Conservation (phyloP, 2,888 invertebrate genomes). For the Papilio gigon region DNA sequence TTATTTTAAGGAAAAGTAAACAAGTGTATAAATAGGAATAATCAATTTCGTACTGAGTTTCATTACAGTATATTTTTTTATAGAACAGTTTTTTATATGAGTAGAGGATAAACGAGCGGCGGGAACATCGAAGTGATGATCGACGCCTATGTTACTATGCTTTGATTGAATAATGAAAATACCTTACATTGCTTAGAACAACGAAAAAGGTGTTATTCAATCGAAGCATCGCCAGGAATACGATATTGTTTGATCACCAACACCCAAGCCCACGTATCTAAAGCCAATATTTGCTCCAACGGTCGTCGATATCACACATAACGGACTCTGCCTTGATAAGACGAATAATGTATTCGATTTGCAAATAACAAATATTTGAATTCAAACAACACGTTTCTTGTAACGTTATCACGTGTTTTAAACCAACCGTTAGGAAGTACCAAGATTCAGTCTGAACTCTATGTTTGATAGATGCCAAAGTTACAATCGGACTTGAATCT, state of each 20-base stretch:
- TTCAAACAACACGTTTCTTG: slow-evolving; percentile 13
- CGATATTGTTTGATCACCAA: slow-evolving; percentile 35
- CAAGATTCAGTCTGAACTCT: not conserved
- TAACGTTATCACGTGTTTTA: slow-evolving; percentile 4
- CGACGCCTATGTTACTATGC: too few species aligned
- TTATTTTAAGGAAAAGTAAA: not conserved
- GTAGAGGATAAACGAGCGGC: too few species aligned
- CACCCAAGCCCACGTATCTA: slow-evolving; percentile 36
- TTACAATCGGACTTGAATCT: not conserved
- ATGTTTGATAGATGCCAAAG: not conserved
- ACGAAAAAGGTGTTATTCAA: slow-evolving; percentile 31
- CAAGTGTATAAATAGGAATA: not conserved
- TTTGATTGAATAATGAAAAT: not conserved
- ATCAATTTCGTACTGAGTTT: too few species aligned
- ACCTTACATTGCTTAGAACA: not conserved
- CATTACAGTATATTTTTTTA: too few species aligned
- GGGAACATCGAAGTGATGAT: too few species aligned
- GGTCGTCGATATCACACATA: slow-evolving; percentile 39
- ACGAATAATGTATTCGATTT: slow-evolving; percentile 37
- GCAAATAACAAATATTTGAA: slow-evolving; percentile 36
- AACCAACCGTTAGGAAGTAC: not conserved
- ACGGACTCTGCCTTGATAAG: slow-evolving; percentile 38
- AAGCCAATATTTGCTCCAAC: slow-evolving; percentile 37
- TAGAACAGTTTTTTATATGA: too few species aligned
- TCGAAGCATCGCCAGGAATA: slow-evolving; percentile 29